These are phyloP conservation scores for Drosophila repleta DNA, from an alignment of 1,140 invertebrate genomes.

Conservation along the genomic window DNA sequence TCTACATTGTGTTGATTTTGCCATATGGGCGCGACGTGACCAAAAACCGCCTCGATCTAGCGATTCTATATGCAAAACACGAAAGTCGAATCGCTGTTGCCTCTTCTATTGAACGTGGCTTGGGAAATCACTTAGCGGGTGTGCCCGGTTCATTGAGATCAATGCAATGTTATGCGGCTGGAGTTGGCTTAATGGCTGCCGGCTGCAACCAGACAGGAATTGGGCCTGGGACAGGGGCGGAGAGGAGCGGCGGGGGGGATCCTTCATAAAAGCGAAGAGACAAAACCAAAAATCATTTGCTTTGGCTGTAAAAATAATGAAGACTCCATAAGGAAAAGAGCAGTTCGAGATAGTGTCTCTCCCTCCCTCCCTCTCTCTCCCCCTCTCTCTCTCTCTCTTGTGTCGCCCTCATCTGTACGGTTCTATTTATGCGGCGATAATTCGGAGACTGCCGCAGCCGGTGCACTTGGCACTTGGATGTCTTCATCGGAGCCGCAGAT, in stretches of 20 bases:
- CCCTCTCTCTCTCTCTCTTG: background rate
- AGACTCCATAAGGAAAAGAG: conserved; percentile 5
- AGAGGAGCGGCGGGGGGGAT: conserved; percentile 1
- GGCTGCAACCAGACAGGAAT: conserved; percentile 7
- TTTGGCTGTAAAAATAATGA: conserved; percentile 56
- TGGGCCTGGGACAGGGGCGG: background rate
- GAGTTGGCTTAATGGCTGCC: conserved; percentile 26
- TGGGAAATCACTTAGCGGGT: conserved; percentile 64
- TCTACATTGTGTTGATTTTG: conserved; percentile 25
- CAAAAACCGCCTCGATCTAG: conserved; percentile 17
- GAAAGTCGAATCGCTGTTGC: background rate
- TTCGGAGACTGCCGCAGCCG: conserved; percentile 55
- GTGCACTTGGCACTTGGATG: conserved; percentile 38
- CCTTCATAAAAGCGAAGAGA: conserved; percentile 23
- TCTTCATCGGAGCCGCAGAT: conserved; percentile 55
- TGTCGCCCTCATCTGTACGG: conserved; percentile 25
- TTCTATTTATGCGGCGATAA: conserved; percentile 79
- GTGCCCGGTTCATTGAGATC: conserved; percentile 40
- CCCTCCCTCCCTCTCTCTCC: too few relatives aligned
- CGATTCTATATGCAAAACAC: conserved; percentile 58
- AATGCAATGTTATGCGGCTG: conserved; percentile 28
- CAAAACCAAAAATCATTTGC: conserved; percentile 26
- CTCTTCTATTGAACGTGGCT: background rate
- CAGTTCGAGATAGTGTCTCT: background rate
- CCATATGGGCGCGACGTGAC: conserved; percentile 50